A percentile compares a stretch with the other conserved stretches of the same genome.
phyloP scores from a whole-genome alignment of 92 coral and sea anemone species.

The Phenganax marumi region DNA sequence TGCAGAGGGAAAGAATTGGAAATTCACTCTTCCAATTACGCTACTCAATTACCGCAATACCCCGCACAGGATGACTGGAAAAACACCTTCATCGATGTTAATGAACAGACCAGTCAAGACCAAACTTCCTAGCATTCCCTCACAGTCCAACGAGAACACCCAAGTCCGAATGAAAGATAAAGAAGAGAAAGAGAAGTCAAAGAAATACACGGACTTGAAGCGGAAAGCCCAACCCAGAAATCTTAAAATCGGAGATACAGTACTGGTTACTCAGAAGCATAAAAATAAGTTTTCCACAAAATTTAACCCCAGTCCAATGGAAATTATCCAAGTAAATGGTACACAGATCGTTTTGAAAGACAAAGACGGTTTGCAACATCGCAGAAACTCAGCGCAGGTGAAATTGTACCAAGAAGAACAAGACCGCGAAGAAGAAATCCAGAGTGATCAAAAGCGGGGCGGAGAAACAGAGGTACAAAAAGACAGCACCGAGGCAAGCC shows the following conservation, averaged over 20 bases:
- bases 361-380: not conserved
- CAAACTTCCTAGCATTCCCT: conserved; percentile 25
- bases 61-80: conserved; percentile 39
- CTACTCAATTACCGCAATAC: conserved; percentile 26
- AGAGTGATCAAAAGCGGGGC: not conserved
- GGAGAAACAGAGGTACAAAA: not conserved
- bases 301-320: too few relatives aligned
- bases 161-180: conserved; percentile 13
- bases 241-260: too few relatives aligned
- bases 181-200: conserved; percentile 28
- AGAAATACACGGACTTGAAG: too few relatives aligned
- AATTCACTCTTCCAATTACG: conserved; percentile 30
- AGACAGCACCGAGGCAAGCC: not conserved
- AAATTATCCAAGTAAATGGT: too few relatives aligned
- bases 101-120: conserved; percentile 28
- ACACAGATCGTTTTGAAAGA: not conserved
- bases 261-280: too few relatives aligned
- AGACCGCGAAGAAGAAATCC: not conserved
- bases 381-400: not conserved
- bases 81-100: conserved; percentile 25
- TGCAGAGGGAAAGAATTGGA: conserved; percentile 42
- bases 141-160: conserved; percentile 5
- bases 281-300: too few relatives aligned
- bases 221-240: too few relatives aligned
- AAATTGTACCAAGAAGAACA: not conserved